Percentiles rank a stretch among this genome's conserved stretches.
Evolutionary conservation across 2,888 invertebrate species (phyloP).

Genomic region (Acheta domesticus): DNA sequence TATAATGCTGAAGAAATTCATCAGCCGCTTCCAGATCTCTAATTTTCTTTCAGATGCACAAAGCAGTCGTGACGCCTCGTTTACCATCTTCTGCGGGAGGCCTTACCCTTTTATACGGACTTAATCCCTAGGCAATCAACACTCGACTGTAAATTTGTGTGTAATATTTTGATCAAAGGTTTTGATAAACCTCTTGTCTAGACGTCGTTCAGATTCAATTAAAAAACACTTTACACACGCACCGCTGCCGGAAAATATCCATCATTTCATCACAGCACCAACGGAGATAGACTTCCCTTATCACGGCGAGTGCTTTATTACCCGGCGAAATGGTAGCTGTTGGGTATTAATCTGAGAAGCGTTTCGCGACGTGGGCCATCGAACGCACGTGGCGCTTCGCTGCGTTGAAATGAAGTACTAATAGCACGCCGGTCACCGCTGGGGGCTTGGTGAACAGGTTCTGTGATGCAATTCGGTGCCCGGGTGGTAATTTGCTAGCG

Average conservation of each 20-base stretch:
- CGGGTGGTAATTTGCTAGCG: too few relatives aligned
- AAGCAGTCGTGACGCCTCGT: neutral
- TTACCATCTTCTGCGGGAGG: neutral
- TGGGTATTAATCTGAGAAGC: too few relatives aligned
- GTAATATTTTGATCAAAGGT: neutral
- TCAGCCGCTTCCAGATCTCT: too few relatives aligned
- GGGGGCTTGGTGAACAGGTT: too few relatives aligned
- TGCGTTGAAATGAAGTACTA: too few relatives aligned
- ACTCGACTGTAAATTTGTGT: neutral
- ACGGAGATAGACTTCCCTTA: neutral
- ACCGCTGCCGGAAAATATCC: neutral
- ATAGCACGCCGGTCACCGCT: too few relatives aligned
- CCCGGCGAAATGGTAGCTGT: too few relatives aligned
- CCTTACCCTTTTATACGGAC: neutral
- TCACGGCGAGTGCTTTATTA: neutral
- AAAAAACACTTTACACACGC: neutral
- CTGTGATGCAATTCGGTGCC: too few relatives aligned
- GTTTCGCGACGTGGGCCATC: too few relatives aligned
- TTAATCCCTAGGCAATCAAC: neutral
- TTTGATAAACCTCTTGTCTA: slow-evolving; percentile 1
- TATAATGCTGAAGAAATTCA: too few relatives aligned
- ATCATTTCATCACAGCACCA: neutral
- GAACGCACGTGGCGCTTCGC: too few relatives aligned
- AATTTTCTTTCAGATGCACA: too few relatives aligned
- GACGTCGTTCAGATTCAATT: neutral